Conservation (phyloP, 2,888 invertebrate species). For the Halictus ligatus region DNA sequence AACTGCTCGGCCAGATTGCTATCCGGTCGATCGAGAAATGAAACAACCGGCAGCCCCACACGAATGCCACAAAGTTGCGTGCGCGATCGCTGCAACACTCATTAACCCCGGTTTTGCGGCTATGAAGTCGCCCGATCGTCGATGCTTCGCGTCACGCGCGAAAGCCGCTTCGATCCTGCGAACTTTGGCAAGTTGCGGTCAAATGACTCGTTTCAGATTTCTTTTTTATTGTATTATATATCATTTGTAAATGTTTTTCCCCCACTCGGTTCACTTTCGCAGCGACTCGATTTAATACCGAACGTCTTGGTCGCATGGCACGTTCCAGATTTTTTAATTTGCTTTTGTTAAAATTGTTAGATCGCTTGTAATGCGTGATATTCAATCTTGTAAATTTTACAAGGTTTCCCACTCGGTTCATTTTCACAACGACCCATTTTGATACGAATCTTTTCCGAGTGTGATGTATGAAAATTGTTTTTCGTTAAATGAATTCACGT, state of each 20-base stretch:
- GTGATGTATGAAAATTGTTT: no score
- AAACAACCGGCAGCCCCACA: background rate
- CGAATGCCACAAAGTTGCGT: conserved; percentile 10
- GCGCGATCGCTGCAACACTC: background rate
- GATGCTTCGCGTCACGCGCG: background rate
- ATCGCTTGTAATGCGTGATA: no score
- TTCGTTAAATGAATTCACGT: no score
- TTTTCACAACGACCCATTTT: no score
- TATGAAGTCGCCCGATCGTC: background rate
- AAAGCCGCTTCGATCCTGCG: background rate
- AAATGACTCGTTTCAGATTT: background rate
- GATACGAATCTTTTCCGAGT: no score
- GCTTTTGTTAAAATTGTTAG: no score
- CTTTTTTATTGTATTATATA: background rate
- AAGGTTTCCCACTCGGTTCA: no score
- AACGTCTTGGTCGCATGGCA: no score
- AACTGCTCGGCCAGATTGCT: background rate
- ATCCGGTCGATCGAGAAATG: background rate
- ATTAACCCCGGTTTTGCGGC: background rate
- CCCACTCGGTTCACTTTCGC: no score
- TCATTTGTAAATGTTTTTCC: no score
- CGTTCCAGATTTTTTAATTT: no score
- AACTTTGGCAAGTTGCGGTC: background rate
- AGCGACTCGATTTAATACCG: no score
- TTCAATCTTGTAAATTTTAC: background rate